Conservation (phyloP, 2,113 vertebrate genomes). For the Oncorhynchus gorbuscha region DNA sequence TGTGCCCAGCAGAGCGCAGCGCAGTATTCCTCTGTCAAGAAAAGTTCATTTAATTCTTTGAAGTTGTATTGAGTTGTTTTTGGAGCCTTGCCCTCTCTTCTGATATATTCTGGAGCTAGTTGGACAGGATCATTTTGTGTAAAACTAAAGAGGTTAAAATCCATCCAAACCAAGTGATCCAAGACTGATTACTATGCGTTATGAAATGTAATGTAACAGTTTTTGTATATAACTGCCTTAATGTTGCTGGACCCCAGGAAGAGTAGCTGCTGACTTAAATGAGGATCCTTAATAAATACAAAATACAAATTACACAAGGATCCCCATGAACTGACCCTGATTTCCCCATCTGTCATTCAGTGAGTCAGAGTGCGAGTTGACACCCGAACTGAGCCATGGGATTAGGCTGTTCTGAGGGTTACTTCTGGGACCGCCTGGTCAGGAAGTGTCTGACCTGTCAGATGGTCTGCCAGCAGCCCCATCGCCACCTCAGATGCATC, state of each 20-base stretch:
- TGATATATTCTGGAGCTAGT: too few relatives aligned
- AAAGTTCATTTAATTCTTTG: not conserved
- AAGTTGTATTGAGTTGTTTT: too few relatives aligned
- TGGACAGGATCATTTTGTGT: too few relatives aligned
- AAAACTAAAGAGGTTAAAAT: not conserved
- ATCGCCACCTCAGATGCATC: slow-evolving; percentile 49
- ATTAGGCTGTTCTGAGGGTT: slow-evolving; percentile 60
- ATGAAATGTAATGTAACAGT: not conserved
- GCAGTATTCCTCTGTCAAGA: not conserved
- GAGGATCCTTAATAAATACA: too few relatives aligned
- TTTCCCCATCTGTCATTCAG: not conserved
- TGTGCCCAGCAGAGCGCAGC: slow-evolving; percentile 8
- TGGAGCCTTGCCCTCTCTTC: too few relatives aligned
- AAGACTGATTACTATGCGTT: not conserved
- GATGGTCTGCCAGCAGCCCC: slow-evolving; percentile 23
- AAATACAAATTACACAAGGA: too few relatives aligned
- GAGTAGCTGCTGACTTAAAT: too few relatives aligned
- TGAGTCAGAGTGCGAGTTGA: not conserved
- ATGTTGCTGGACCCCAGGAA: too few relatives aligned
- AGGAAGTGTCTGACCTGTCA: slow-evolving; percentile 73
- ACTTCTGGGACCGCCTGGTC: slow-evolving; percentile 75
- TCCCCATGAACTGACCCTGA: too few relatives aligned
- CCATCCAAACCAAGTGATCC: not conserved
- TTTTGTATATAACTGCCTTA: too few relatives aligned
- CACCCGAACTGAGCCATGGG: slow-evolving; percentile 47